These are phyloP conservation scores for Coregonus suidteri DNA, from an alignment of 2,797 vertebrate genomes.

Conservation along the genomic window DNA sequence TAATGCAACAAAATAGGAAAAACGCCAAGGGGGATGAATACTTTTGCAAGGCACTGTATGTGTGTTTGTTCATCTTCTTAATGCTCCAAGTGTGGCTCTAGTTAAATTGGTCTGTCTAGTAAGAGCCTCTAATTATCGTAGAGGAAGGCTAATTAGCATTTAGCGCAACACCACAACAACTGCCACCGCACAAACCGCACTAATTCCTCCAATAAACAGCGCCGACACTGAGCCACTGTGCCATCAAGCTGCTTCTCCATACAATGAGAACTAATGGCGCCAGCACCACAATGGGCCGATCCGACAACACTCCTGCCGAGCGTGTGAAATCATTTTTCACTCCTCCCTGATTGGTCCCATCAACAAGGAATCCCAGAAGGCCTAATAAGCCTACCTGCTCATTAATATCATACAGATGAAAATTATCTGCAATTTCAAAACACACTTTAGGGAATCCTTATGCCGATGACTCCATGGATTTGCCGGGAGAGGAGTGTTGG, in stretches of 20 bases:
- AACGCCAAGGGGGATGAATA: no score
- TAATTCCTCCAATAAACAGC: conserved; percentile 92
- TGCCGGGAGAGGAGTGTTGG: conserved; percentile 25
- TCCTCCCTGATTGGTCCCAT: conserved; percentile 97
- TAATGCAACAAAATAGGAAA: no score
- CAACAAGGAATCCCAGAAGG: conserved; percentile 89
- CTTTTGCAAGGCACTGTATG: no score
- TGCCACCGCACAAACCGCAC: conserved; percentile 88
- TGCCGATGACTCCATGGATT: conserved; percentile 82
- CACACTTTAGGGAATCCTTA: conserved; percentile 92
- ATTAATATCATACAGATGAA: conserved; percentile 91
- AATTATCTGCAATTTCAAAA: conserved; percentile 95
- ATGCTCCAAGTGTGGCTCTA: conserved; percentile 51
- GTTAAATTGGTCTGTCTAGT: conserved; percentile 85
- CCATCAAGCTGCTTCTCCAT: conserved; percentile 85
- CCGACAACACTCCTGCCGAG: conserved; percentile 90
- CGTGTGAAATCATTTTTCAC: conserved; percentile 99
- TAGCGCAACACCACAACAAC: conserved; percentile 98
- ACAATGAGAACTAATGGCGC: conserved; percentile 94
- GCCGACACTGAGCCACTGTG: conserved; percentile 80
- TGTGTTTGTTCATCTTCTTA: no score
- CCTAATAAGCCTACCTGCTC: conserved; percentile 90
- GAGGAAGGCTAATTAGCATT: conserved; percentile 98
- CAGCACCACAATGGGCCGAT: conserved; percentile 86
- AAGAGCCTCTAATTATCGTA: conserved; percentile 96